Percentiles rank a stretch among this genome's conserved stretches.
Conservation (phyloP, 1,140 invertebrate species). For the Drosophila arizonae region DNA sequence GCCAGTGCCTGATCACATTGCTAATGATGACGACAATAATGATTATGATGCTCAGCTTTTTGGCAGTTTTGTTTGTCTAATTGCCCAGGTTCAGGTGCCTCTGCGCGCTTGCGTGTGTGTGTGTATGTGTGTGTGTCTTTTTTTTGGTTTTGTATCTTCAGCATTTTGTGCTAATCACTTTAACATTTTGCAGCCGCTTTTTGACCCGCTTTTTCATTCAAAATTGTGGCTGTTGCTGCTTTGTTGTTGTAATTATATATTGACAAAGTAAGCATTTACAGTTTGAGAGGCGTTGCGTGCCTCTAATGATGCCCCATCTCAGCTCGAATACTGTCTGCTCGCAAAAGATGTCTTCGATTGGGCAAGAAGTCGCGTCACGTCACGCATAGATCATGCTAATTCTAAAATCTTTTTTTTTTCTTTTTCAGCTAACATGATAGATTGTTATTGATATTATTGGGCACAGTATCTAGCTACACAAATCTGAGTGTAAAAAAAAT, state of each 20-base stretch:
- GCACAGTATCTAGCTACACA: conserved; percentile 2
- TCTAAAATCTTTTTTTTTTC: conserved; percentile 11
- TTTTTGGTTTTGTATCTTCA: conserved; percentile 4
- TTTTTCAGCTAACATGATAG: conserved; percentile 17
- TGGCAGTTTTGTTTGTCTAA: conserved; percentile 72
- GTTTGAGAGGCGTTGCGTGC: conserved; percentile 71
- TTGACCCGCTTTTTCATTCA: conserved; percentile 71
- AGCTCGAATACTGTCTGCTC: conserved; percentile 42
- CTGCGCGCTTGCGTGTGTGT: neutral
- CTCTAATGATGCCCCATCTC: conserved; percentile 65
- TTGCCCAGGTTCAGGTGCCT: conserved; percentile 44
- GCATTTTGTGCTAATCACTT: conserved; percentile 74
- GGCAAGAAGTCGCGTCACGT: conserved; percentile 53
- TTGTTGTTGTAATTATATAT: conserved; percentile 44
- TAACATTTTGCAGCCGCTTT: conserved; percentile 72
- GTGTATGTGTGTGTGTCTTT: neutral
- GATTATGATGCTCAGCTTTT: conserved; percentile 67
- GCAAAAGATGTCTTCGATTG: conserved; percentile 50
- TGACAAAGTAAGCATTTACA: conserved; percentile 69
- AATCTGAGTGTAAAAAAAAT: no score
- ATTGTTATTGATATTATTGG: conserved; percentile 23
- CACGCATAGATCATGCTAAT: conserved; percentile 22
- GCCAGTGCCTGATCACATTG: conserved; percentile 32
- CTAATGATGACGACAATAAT: conserved; percentile 13
- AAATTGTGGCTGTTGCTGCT: conserved; percentile 24